Evolutionary conservation across 2,113 vertebrate species (phyloP).

Genomic region (Macquaria ambigua): DNA sequence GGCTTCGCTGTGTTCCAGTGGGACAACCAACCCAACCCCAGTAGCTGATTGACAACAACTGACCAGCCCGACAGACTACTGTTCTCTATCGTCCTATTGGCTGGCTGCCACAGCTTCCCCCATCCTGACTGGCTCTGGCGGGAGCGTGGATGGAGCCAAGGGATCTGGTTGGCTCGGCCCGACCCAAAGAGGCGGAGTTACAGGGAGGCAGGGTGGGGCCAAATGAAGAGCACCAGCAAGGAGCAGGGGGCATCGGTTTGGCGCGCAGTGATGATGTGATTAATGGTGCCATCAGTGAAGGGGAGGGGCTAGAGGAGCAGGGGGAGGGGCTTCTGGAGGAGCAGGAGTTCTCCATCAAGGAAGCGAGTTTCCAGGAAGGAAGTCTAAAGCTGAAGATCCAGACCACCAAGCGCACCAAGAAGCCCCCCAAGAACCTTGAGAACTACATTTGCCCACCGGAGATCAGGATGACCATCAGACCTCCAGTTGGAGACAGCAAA

Average conservation of each 20-base stretch:
- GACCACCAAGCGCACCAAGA: conserved; percentile 98
- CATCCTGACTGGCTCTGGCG: conserved; percentile 79
- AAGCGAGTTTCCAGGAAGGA: conserved; percentile 97
- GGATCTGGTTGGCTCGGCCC: conserved; percentile 89
- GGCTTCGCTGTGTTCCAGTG: conserved; percentile 78
- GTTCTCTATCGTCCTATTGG: conserved; percentile 69
- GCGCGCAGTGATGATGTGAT: conserved; percentile 91
- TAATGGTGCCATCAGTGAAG: conserved; percentile 90
- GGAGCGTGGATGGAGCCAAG: conserved; percentile 94
- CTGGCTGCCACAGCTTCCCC: conserved; percentile 78
- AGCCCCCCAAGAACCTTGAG: conserved; percentile 98
- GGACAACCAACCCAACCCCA: conserved; percentile 76
- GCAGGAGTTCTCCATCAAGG: conserved; percentile 99
- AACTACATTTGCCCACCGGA: conserved; percentile 99
- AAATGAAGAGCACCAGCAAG: conserved; percentile 89
- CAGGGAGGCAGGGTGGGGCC: conserved; percentile 89
- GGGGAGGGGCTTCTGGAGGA: conserved; percentile 93
- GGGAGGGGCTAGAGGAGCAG: conserved; percentile 90
- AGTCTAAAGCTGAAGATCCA: conserved; percentile 99
- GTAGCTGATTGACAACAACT: conserved; percentile 74
- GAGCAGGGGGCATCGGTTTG: conserved; percentile 80
- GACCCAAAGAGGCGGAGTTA: conserved; percentile 90
- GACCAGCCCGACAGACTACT: conserved; percentile 66
- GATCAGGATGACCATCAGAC: conserved; percentile 98
- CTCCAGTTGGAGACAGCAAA: conserved; percentile 87